These are phyloP conservation scores for Pyrrhura leucotis DNA, from an alignment of 2,797 vertebrate genomes.

Conservation along the genomic window DNA sequence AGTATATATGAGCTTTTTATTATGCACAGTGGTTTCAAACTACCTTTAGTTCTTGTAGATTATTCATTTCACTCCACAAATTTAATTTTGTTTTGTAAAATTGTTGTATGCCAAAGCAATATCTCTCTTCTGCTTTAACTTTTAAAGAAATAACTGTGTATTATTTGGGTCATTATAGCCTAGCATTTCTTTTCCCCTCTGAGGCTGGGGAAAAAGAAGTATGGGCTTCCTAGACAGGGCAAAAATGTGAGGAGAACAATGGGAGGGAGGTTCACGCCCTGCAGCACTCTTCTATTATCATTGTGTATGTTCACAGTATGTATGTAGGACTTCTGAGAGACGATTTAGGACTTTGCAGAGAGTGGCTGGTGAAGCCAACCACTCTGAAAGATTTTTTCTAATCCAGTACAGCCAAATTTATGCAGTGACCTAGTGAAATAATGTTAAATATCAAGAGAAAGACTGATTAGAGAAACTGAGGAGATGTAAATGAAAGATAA, in stretches of 20 bases:
- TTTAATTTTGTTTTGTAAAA: background rate
- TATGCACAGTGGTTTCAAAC: background rate
- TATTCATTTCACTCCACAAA: background rate
- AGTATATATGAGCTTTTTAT: background rate
- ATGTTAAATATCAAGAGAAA: background rate
- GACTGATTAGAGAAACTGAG: background rate
- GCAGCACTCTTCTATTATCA: background rate
- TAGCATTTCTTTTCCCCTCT: background rate
- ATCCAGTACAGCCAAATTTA: background rate
- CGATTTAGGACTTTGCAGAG: background rate
- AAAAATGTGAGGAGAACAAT: background rate
- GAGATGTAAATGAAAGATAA: background rate
- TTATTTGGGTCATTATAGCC: background rate
- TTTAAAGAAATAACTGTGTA: background rate
- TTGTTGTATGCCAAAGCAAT: background rate
- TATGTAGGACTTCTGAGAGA: background rate
- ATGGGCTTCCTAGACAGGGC: background rate
- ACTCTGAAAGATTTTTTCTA: background rate
- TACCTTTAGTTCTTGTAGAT: background rate
- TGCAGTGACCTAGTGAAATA: background rate
- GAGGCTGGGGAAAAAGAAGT: background rate
- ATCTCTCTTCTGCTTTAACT: background rate
- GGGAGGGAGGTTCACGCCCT: background rate
- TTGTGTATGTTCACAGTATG: background rate
- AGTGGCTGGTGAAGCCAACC: background rate